Evolutionary conservation across 2,797 vertebrate genomes (phyloP), one percentile per base, ranked within the genome.

Genomic region (Poeciliopsis turneri): DNA sequence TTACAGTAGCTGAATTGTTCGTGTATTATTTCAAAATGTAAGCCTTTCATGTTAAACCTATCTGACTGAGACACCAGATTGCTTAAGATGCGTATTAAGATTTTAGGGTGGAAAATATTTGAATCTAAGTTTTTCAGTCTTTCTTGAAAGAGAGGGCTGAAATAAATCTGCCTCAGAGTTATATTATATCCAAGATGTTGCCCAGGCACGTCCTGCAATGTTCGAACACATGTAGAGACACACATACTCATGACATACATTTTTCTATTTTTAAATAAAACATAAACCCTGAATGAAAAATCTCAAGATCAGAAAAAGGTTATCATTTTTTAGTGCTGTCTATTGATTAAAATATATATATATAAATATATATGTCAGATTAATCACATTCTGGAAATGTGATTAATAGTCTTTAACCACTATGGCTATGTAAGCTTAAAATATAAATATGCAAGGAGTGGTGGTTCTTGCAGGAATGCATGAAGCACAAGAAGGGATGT

Each of bases 111-210:
- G 43, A 72, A 49, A 74, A 72, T 3, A 43, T 55, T 51, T 79
- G 43, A 77, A 76, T 74, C 69, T 15, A 55, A 83, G 89, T 92
- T 90, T 86, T 87, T 89, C 20, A 87, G 76, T 79, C 80, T 74
- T 75, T 68, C 49, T 49, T 53, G 51, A 25, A 53, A 53, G 23
- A 25, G 23, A 53, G 10, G 20, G 51, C 23, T 53, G 51, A 53
- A 53, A 25, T 53, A 53, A 53, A 53, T 46, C 61, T 79, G 36
- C 20, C 55, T 39, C 59, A 2, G 25, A 36, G 81, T 69, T 68
- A 71, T 69, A 75, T n/a, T 4, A 51, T 55, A n/a, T 11, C 18
- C 36, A 68, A 49, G 36, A 69, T 30, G 13, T 20, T 84, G 81
- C 72, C 79, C 69, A 74, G 80, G 43, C 82, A 47, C 41, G 9